Evolutionary conservation across 1,140 invertebrate species (phyloP).

Genomic region (Drosophila insularis): DNA sequence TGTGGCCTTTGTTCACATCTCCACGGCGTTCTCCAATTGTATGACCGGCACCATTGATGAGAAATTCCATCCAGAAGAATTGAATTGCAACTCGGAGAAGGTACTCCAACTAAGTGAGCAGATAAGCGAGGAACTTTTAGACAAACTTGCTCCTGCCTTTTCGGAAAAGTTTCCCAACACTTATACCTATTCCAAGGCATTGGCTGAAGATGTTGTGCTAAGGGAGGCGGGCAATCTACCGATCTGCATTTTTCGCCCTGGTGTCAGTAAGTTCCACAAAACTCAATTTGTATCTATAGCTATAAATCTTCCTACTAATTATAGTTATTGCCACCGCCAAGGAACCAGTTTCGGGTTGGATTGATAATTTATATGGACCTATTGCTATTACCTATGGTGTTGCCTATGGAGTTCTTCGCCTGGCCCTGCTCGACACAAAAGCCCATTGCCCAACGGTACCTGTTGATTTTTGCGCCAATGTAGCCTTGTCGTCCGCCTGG

Average conservation of each 20-base stretch:
- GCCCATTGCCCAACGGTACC: background rate
- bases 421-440: constrained; percentile 1
- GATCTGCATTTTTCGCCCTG: constrained; percentile 3
- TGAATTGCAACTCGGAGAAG: background rate
- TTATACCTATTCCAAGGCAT: constrained; percentile 4
- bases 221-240: background rate
- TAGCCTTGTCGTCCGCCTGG: background rate
- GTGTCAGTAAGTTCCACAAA: background rate
- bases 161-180: constrained; percentile 7
- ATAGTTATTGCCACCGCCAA: constrained; percentile 91
- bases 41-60: background rate
- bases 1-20: background rate
- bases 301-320: background rate
- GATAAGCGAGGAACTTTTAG: background rate
- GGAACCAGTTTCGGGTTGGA: constrained; percentile 89
- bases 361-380: constrained; percentile 95
- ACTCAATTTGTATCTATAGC: background rate
- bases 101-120: background rate
- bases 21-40: background rate
- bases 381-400: constrained; percentile 88
- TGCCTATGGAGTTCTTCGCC: constrained; percentile 87
- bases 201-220: background rate
- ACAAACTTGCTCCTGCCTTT: background rate
- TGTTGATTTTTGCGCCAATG: constrained; percentile 9
- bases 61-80: background rate